Base-by-base conservation (phyloP, 1,140 invertebrate genomes). In the Gryon sp. region DNA sequence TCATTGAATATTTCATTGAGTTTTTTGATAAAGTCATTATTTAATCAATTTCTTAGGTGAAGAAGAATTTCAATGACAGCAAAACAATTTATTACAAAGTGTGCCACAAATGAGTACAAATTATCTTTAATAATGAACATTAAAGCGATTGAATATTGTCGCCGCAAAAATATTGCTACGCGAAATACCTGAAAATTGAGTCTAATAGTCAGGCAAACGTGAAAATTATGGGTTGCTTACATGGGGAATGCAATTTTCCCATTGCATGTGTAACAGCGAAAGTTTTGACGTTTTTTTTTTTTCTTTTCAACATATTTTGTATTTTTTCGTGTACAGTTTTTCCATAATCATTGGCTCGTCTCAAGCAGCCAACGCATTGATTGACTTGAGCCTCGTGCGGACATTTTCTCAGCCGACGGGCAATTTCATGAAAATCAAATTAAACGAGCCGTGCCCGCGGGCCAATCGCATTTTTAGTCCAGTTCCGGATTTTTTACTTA, bases 231-330 rank as follows among this genome's bases (percentile, higher is more conserved):
- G 43, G 68, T 50, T 77, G 36, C 55, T n/a, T 24, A 19, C 57
- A 28, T 46, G 22, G 50, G 22, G 53, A 68, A 77, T 62, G 75
- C n/a, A n/a, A 77, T 78, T 78, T 78, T 63, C 68, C 57, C 41
- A 68, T 78, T 73, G 75, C 75, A 78, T 73, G 75, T 73, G 53
- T 78, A 78, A 69, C 68, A 73, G 75, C 68, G 75, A 78, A 78
- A 78, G 75, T 78, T 73, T 41, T 24, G 43, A 15, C n/a, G n/a
- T n/a, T 22, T 20, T 63, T 43, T 59, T 52, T 52, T 6, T 11
- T 26, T 22, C n/a, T n/a, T 12, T n/a, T 12, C 6, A 12, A 28
- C n/a, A 28, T n/a, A 28, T n/a, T n/a, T 12, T n/a, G n/a, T n/a
- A n/a, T 70, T 73, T 59, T 63, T 45, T 15, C 28, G 18, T 24